Conservation (phyloP, 2,888 invertebrate species). For the Pemphredon lugubris region DNA sequence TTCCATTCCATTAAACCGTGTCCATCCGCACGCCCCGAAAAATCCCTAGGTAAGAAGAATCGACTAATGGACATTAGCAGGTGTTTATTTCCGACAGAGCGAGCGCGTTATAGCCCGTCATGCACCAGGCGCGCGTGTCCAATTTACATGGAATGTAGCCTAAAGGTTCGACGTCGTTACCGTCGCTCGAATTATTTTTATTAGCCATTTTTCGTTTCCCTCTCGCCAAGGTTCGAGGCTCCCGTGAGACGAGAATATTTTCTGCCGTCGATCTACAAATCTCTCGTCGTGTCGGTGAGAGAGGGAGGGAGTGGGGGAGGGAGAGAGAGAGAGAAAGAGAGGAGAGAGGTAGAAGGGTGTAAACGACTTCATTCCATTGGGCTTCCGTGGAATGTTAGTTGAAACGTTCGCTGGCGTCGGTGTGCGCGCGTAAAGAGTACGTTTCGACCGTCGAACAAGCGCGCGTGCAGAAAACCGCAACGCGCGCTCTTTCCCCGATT, state of each 20-base stretch:
- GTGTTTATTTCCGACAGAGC: conserved; percentile 78
- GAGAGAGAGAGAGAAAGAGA: conserved; percentile 19
- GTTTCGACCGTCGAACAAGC: conserved; percentile 1
- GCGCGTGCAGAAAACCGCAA: conserved; percentile 35
- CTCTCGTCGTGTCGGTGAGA: conserved; percentile 69
- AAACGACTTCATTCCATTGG: conserved; percentile 72
- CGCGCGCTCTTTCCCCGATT: conserved; percentile 26
- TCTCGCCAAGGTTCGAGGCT: not conserved
- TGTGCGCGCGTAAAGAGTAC: too few relatives aligned
- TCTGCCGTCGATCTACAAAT: conserved; percentile 60
- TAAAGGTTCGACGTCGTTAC: conserved; percentile 32
- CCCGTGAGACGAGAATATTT: conserved; percentile 52
- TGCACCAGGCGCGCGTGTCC: conserved; percentile 66
- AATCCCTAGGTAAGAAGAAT: conserved; percentile 52
- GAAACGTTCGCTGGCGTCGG: conserved; percentile 60
- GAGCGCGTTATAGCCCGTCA: conserved; percentile 63
- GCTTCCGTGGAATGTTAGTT: conserved; percentile 77
- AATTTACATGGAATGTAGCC: conserved; percentile 56
- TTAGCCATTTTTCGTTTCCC: conserved; percentile 14
- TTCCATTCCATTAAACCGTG: conserved; percentile 58
- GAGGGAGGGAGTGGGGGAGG: too few relatives aligned
- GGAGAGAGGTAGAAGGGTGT: conserved; percentile 58
- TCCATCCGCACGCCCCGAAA: conserved; percentile 29
- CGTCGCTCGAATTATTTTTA: conserved; percentile 42
- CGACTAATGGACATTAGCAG: conserved; percentile 73